Conservation (phyloP, 1,140 invertebrate species). For the Copidosoma floridanum region DNA sequence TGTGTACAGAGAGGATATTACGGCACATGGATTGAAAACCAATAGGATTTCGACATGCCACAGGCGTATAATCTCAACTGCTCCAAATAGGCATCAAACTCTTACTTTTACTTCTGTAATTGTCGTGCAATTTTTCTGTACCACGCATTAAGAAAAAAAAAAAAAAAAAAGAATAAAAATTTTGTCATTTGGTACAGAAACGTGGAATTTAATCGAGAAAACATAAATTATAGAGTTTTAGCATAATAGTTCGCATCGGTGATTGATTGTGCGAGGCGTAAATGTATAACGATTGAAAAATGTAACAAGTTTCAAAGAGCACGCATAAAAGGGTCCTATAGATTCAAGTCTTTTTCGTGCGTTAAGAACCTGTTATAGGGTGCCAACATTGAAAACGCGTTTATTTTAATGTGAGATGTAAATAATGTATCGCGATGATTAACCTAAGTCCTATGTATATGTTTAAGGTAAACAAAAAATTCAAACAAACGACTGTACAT, state of each 20-base stretch:
- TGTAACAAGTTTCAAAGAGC: conserved; percentile 23
- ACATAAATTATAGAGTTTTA: not conserved
- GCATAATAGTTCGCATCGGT: conserved; percentile 11
- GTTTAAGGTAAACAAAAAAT: conserved; percentile 33
- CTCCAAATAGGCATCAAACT: no score
- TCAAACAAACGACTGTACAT: conserved; percentile 30
- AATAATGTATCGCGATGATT: conserved; percentile 42
- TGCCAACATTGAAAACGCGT: conserved; percentile 24
- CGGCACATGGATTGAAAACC: conserved; percentile 29
- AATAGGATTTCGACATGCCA: conserved; percentile 12
- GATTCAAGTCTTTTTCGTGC: conserved; percentile 19
- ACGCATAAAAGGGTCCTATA: conserved; percentile 29
- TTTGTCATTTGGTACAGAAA: no score
- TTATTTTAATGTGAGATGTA: conserved; percentile 37
- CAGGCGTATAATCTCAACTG: not conserved
- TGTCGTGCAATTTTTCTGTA: no score
- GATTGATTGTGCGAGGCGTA: conserved; percentile 12
- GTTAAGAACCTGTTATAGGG: conserved; percentile 22
- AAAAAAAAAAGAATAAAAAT: no score
- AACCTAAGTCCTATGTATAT: conserved; percentile 39
- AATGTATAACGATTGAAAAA: conserved; percentile 16
- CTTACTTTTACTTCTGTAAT: not conserved
- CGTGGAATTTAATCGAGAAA: not conserved
- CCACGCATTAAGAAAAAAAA: no score
- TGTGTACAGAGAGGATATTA: conserved; percentile 28